Conservation (phyloP, 2,797 vertebrate genomes). For the Parauchenoglanis ngamensis region DNA sequence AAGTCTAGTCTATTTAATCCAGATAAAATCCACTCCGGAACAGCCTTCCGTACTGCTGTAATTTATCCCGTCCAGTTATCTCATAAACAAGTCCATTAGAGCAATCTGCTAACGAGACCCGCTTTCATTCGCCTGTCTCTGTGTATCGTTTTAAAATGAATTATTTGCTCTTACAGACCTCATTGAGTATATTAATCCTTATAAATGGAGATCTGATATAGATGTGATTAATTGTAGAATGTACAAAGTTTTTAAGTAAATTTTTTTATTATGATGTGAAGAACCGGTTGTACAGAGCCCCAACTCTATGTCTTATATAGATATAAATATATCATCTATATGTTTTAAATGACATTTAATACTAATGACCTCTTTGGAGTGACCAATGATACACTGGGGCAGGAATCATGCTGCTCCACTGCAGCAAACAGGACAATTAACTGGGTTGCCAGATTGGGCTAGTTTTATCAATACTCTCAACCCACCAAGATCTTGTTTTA, state of each 20-base stretch:
- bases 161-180: background rate
- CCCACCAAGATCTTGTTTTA: background rate
- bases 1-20: slow-evolving; percentile 14
- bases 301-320: no score
- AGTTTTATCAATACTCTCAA: background rate
- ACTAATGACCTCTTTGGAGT: background rate
- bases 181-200: background rate
- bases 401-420: background rate
- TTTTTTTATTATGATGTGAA: background rate
- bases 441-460: background rate
- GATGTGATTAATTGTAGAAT: background rate
- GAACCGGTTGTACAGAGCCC: background rate
- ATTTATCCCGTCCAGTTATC: slow-evolving; percentile 36
- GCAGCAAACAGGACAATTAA: background rate
- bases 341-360: background rate
- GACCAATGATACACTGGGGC: background rate
- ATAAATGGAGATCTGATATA: slow-evolving; percentile 1
- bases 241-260: background rate
- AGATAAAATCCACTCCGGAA: background rate
- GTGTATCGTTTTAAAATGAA: slow-evolving; percentile 32
- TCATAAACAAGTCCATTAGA: slow-evolving; percentile 46
- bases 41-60: slow-evolving; percentile 24
- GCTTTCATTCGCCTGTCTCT: slow-evolving; percentile 14
- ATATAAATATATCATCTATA: no score
- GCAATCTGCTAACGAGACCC: slow-evolving; percentile 15